Conservation (phyloP, 1,140 invertebrate genomes). For the Halesus radiatus region DNA sequence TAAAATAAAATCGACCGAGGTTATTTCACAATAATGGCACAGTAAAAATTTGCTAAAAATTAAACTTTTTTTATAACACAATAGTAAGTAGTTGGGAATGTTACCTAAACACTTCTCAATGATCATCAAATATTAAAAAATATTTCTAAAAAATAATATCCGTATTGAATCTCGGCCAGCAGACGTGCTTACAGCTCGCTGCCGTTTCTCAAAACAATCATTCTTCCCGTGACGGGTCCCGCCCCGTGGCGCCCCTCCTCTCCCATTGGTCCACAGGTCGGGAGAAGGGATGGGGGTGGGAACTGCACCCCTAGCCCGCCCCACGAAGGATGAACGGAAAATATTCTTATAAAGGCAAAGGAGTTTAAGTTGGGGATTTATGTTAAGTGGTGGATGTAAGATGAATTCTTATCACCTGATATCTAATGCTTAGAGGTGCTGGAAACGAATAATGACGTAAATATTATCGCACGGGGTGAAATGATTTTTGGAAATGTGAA, state of each 20-base stretch:
- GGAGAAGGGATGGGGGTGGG: slow-evolving; percentile 9
- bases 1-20: too few species aligned
- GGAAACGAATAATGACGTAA: slow-evolving; percentile 4
- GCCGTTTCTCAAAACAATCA: slow-evolving; percentile 36
- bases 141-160: too few species aligned
- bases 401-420: slow-evolving; percentile 57
- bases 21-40: too few species aligned
- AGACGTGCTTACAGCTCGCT: slow-evolving; percentile 21
- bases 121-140: too few species aligned
- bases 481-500: neutral
- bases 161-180: too few species aligned
- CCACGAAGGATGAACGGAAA: slow-evolving; percentile 45
- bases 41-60: too few species aligned
- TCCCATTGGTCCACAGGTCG: neutral
- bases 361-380: slow-evolving; percentile 53
- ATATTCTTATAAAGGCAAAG: slow-evolving; percentile 42
- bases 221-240: slow-evolving; percentile 33
- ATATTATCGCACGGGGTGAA: neutral
- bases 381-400: slow-evolving; percentile 54
- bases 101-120: too few species aligned
- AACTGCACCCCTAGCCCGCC: slow-evolving; percentile 24
- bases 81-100: too few species aligned
- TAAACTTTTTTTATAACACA: too few species aligned
- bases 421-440: slow-evolving; percentile 37
- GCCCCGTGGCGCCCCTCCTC: slow-evolving; percentile 25